Base-by-base conservation (phyloP, 2,888 invertebrate species). In the Drosophila paramelanica region DNA sequence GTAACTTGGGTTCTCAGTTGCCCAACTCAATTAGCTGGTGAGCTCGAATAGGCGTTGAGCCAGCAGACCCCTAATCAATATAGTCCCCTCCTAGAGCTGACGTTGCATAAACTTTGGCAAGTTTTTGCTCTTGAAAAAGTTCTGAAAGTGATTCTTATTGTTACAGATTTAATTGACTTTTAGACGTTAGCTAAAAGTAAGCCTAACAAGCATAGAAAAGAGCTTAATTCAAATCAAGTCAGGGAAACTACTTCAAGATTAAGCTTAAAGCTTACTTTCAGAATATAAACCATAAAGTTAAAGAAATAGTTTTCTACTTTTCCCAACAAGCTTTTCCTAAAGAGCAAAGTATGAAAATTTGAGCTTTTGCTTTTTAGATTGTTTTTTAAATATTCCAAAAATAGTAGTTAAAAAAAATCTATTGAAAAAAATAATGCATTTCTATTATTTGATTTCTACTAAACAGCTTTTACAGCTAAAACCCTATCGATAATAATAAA, bases 11-110 rank as follows among this genome's bases (percentile, higher is more conserved):
- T 49, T 75, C 72, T 45, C 75, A 80, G 49, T 67, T 75, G 57
- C 33, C 67, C 70, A 81, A 82, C 80, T 82, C 76, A 81, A 81
- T 82, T 82, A 81, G 73, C 59, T 59, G 52, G 59, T 47, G 60
- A 67, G 70, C 57, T 56, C 46, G 38, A 72, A 53, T 55, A 43
- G 50, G 57, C 57, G 53, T 49, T 59, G 64, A 36, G 33, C 31
- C 64, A 50, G 53, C 57, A 47, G 45, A 41, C 56, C 58, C 56
- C 64, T 58, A 72, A 76, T 68, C 76, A 72, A 72, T 72, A 71
- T 45, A 39, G 25, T 27, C 58, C 41, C 38, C 8, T 3, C 13
- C n/a, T 13, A 36, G 3, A 51, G 45, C 38, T 49, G 25, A 42
- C 58, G 8, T 42, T 33, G 33, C 61, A 73, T 43, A 20, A 66